Evolutionary conservation across 2,888 invertebrate species (phyloP).

Genomic region (Apodemia zela): DNA sequence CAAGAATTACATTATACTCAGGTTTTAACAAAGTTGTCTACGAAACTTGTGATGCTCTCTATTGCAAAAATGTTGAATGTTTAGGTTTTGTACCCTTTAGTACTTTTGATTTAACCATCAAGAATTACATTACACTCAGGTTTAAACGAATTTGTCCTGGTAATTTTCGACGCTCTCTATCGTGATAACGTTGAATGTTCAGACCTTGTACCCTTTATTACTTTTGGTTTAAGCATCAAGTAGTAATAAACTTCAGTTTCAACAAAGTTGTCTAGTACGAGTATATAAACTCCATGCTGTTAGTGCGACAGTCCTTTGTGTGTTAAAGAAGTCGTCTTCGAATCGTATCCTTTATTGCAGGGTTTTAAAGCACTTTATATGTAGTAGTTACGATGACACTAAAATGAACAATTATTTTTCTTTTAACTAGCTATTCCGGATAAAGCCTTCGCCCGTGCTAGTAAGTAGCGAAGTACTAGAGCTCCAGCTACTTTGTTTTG

Average conservation of each 20-base stretch:
- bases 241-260: too few species aligned
- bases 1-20: too few species aligned
- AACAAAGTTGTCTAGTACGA: too few species aligned
- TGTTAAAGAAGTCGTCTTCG: not conserved
- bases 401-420: slow-evolving; percentile 61
- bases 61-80: too few species aligned
- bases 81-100: too few species aligned
- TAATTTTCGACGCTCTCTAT: too few species aligned
- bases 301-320: not conserved
- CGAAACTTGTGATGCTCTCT: too few species aligned
- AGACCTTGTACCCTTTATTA: not conserved
- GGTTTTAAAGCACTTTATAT: slow-evolving; percentile 43
- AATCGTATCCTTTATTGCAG: slow-evolving; percentile 50
- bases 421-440: slow-evolving; percentile 96
- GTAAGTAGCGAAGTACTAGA: slow-evolving; percentile 88
- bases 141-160: too few species aligned
- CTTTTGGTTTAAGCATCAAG: not conserved
- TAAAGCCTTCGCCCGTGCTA: slow-evolving; percentile 98
- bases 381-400: slow-evolving; percentile 45
- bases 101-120: too few species aligned
- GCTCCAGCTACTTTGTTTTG: slow-evolving; percentile 69
- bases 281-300: not conserved
- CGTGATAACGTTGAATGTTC: not conserved
- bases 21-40: too few species aligned
- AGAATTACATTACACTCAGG: too few species aligned